Evolutionary conservation across 1,140 invertebrate genomes (phyloP).

Genomic region (Maniola jurtina): DNA sequence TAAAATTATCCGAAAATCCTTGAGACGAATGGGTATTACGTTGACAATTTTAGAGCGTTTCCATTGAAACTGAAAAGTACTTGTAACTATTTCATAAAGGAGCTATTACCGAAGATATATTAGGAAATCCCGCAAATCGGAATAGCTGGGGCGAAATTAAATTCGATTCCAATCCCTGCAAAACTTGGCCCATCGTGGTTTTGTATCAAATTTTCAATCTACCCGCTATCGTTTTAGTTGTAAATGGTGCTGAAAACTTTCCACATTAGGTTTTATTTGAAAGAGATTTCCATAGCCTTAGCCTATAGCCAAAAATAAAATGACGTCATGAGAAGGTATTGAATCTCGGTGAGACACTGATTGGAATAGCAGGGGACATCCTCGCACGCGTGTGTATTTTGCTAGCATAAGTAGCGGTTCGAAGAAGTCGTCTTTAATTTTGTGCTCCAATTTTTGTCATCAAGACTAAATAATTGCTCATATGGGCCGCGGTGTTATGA

Average conservation of each 20-base stretch:
- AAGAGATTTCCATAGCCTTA: too few species aligned
- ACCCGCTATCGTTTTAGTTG: background rate
- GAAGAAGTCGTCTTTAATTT: too few species aligned
- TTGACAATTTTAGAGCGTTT: constrained; percentile 4
- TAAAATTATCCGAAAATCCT: background rate
- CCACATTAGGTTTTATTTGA: constrained; percentile 12
- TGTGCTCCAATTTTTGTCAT: too few species aligned
- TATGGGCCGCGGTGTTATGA: too few species aligned
- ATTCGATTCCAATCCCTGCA: constrained; percentile 24
- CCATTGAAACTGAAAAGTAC: constrained; percentile 4
- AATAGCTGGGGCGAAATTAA: constrained; percentile 26
- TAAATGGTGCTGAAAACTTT: constrained; percentile 6
- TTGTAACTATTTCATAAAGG: constrained; percentile 26
- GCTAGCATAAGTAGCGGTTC: too few species aligned
- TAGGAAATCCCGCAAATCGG: constrained; percentile 16
- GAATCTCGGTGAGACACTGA: too few species aligned
- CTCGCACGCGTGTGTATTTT: too few species aligned
- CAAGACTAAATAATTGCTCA: too few species aligned
- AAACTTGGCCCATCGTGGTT: constrained; percentile 21
- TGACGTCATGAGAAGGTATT: too few species aligned
- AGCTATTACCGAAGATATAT: constrained; percentile 23
- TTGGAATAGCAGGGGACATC: too few species aligned
- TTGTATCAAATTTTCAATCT: constrained; percentile 33
- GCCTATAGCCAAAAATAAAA: too few species aligned
- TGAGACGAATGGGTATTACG: background rate